Percentiles rank a stretch among this genome's conserved stretches.
phyloP scores from a whole-genome alignment of 2,113 vertebrate species.

The Speoplatyrhinus poulsoni region DNA sequence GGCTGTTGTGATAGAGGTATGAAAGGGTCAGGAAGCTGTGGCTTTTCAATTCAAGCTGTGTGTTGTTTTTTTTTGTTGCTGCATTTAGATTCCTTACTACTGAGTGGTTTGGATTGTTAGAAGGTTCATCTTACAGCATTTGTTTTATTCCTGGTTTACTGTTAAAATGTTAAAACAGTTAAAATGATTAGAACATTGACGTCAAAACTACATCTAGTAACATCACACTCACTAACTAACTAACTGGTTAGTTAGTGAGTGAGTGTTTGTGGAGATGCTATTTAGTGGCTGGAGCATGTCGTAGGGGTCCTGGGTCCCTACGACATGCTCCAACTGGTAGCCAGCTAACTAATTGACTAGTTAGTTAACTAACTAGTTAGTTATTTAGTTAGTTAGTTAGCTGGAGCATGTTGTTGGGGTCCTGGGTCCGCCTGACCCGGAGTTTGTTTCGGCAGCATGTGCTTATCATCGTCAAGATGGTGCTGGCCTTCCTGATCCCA shows the following conservation, averaged over 20 bases:
- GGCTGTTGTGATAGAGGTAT: slow-evolving; percentile 75
- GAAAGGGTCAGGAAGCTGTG: not conserved
- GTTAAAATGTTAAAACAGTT: no score
- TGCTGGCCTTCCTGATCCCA: slow-evolving; percentile 74
- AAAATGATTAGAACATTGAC: not conserved
- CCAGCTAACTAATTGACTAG: no score
- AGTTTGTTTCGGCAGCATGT: slow-evolving; percentile 67
- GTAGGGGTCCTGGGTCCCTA: no score
- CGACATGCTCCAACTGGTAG: no score
- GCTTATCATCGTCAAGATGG: slow-evolving; percentile 73
- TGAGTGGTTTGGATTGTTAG: not conserved
- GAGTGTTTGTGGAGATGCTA: no score
- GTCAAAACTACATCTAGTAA: not conserved
- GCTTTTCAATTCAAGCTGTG: not conserved
- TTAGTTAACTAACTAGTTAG: no score
- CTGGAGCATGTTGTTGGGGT: not conserved
- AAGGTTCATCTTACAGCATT: no score
- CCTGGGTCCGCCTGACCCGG: not conserved
- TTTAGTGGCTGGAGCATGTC: no score
- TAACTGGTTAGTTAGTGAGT: no score
- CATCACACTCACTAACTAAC: no score
- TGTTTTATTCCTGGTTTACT: no score
- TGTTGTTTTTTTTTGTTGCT: no score
- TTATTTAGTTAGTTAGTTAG: not conserved
- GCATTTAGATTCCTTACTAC: not conserved